phyloP scores from a whole-genome alignment of 1,140 invertebrate species.

The Calycopis cecrops region DNA sequence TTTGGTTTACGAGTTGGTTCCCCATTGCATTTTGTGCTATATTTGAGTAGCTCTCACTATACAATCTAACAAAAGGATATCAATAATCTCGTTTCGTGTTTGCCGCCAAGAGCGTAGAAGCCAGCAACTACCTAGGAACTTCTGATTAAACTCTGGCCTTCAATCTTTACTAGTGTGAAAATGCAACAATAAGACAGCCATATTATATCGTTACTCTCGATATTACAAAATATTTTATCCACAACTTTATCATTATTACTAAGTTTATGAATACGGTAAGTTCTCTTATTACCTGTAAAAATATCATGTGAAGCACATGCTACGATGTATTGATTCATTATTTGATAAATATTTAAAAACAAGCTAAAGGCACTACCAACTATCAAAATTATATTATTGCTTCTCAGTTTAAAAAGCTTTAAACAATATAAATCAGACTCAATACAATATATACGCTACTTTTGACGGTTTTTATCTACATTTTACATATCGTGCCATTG shows the following conservation, averaged over 20 bases:
- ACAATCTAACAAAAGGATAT: constrained; percentile 41
- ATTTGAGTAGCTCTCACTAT: constrained; percentile 40
- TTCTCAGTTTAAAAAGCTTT: constrained; percentile 65
- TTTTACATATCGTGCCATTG: too few species aligned
- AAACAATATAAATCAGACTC: constrained; percentile 61
- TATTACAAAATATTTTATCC: constrained; percentile 64
- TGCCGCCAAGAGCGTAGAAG: constrained; percentile 55
- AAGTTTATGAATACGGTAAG: constrained; percentile 70
- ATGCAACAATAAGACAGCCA: constrained; percentile 70
- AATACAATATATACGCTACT: constrained; percentile 33
- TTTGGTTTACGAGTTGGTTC: constrained; percentile 64
- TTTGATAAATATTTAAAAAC: constrained; percentile 53
- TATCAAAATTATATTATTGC: constrained; percentile 67
- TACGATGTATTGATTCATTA: constrained; percentile 58
- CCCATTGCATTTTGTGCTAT: constrained; percentile 57
- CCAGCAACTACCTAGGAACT: constrained; percentile 62
- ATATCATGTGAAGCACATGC: constrained; percentile 69
- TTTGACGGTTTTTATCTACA: constrained; percentile 36
- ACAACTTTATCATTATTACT: constrained; percentile 59
- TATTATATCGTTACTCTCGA: constrained; percentile 57
- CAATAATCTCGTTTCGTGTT: constrained; percentile 48
- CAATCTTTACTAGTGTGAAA: constrained; percentile 59
- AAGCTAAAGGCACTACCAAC: constrained; percentile 70
- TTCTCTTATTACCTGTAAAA: constrained; percentile 69
- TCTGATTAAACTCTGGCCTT: constrained; percentile 48